Conservation (phyloP, 2,888 invertebrate species). For the Hylaea fasciaria region DNA sequence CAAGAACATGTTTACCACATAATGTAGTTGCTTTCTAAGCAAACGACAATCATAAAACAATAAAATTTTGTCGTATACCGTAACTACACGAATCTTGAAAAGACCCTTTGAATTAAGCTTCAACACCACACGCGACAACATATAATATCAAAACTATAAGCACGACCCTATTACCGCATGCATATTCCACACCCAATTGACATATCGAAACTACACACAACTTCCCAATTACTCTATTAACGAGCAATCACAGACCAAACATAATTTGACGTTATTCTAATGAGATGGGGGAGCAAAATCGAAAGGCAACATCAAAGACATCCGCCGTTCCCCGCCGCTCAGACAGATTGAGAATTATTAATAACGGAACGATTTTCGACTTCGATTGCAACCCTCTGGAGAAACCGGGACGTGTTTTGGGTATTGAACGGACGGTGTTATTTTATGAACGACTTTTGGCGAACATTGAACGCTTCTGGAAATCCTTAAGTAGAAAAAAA, state of each 20-base stretch:
- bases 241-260: conserved; percentile 27
- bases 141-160: background rate
- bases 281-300: conserved; percentile 32
- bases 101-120: background rate
- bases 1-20: too few relatives aligned
- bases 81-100: too few relatives aligned
- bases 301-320: conserved; percentile 40
- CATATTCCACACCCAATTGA: conserved; percentile 10
- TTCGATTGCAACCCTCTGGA: conserved; percentile 49
- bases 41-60: too few relatives aligned
- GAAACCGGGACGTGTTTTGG: conserved; percentile 33
- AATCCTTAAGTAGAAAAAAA: too few relatives aligned
- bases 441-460: background rate
- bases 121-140: background rate
- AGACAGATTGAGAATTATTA: conserved; percentile 66
- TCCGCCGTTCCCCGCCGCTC: conserved; percentile 20
- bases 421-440: conserved; percentile 6
- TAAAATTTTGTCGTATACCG: too few relatives aligned
- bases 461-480: background rate
- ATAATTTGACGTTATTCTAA: conserved; percentile 35
- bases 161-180: background rate
- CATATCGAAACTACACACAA: conserved; percentile 14
- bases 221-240: conserved; percentile 19
- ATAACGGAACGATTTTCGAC: conserved; percentile 68
- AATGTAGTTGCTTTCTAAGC: too few relatives aligned